A percentile compares a stretch with the other conserved stretches of the same genome.
These are phyloP conservation scores for Leucoma salicis DNA, from an alignment of 2,888 invertebrate species.

Conservation along the genomic window DNA sequence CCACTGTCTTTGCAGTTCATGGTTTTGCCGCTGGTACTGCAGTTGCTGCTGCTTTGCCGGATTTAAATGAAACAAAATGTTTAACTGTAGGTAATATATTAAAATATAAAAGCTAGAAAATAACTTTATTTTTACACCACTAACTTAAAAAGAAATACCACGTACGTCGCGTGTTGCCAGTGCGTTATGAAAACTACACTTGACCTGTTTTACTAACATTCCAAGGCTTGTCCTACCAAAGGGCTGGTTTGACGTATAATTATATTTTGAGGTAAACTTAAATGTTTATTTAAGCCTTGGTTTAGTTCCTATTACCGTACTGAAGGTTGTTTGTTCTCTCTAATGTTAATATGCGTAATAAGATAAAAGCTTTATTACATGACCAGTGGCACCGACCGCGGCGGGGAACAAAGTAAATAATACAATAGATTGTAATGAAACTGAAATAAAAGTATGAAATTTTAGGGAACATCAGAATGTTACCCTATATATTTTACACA, in stretches of 20 bases:
- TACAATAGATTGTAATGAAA: too few species aligned
- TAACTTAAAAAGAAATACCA: not conserved
- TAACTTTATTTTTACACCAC: not conserved
- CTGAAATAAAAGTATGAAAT: too few species aligned
- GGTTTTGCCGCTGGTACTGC: too few species aligned
- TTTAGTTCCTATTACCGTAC: not conserved
- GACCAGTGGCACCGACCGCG: not conserved
- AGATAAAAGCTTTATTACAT: conserved; percentile 6
- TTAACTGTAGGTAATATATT: too few species aligned
- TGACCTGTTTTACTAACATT: conserved; percentile 58
- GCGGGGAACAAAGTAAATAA: too few species aligned
- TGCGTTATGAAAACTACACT: conserved; percentile 57
- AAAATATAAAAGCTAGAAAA: too few species aligned
- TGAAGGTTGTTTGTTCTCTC: conserved; percentile 2
- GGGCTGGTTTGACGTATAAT: conserved; percentile 42
- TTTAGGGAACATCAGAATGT: too few species aligned
- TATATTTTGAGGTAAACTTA: conserved; percentile 44
- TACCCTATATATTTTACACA: too few species aligned
- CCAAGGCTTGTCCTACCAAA: conserved; percentile 35
- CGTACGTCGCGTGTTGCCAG: conserved; percentile 43
- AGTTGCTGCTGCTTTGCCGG: too few species aligned
- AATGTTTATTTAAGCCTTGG: conserved; percentile 38
- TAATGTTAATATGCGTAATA: conserved; percentile 4
- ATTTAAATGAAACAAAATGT: too few species aligned
- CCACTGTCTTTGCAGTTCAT: too few species aligned